These are phyloP conservation scores for Malurus splendens DNA, from an alignment of 2,797 vertebrate species.

Conservation along the genomic window DNA sequence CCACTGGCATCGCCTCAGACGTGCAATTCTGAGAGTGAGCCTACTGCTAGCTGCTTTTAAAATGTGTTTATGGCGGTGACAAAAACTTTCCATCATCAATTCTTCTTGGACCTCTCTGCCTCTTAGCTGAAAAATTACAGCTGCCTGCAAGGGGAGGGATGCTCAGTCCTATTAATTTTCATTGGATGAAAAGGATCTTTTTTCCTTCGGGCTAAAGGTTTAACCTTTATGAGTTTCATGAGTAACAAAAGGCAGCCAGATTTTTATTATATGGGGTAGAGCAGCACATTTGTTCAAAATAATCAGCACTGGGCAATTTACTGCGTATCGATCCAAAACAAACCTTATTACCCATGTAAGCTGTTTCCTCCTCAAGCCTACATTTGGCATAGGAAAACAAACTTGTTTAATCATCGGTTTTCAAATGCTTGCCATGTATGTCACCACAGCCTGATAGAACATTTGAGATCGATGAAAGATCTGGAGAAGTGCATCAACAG, in stretches of 20 bases:
- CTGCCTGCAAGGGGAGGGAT: slow-evolving; percentile 16
- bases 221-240: slow-evolving; percentile 45
- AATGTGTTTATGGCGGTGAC: slow-evolving; percentile 19
- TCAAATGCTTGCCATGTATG: not conserved
- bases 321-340: slow-evolving; percentile 36
- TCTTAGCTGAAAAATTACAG: slow-evolving; percentile 30
- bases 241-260: slow-evolving; percentile 28
- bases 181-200: not conserved
- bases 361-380: slow-evolving; percentile 7
- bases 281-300: slow-evolving; percentile 39
- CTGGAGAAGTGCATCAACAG: not conserved
- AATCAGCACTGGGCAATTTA: slow-evolving; percentile 24
- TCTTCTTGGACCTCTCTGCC: slow-evolving; percentile 23
- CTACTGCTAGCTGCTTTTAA: not conserved
- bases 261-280: slow-evolving; percentile 26
- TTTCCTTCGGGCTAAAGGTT: slow-evolving; percentile 32
- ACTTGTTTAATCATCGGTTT: slow-evolving; percentile 36
- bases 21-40: not conserved
- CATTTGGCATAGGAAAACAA: slow-evolving; percentile 18
- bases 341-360: slow-evolving; percentile 18
- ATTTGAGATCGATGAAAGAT: not conserved
- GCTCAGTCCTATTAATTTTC: slow-evolving; percentile 30
- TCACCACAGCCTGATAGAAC: not conserved
- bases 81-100: slow-evolving; percentile 45
- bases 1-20: slow-evolving; percentile 2